Evolutionary conservation across 2,797 vertebrate species (phyloP).

Genomic region (Argentina silus): DNA sequence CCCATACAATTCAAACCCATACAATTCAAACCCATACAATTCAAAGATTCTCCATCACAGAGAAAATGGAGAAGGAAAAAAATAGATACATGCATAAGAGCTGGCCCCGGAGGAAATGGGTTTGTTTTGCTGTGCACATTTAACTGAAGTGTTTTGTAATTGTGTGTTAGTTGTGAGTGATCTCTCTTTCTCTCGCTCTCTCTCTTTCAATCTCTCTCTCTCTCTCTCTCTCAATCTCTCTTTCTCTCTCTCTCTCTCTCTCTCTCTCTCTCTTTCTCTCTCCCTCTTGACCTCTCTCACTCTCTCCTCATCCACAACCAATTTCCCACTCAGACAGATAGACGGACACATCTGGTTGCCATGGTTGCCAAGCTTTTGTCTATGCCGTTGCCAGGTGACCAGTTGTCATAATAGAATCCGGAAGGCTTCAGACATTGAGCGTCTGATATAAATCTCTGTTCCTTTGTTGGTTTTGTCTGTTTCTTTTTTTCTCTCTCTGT

Average conservation of each 20-base stretch:
- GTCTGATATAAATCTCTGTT: slow-evolving; percentile 34
- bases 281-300: not conserved
- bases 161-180: not conserved
- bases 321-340: slow-evolving; percentile 33
- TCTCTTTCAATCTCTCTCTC: not conserved
- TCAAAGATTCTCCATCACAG: not conserved
- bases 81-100: not conserved
- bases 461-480: not conserved
- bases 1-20: not conserved
- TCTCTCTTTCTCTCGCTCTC: not conserved
- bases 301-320: slow-evolving; percentile 12
- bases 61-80: not conserved
- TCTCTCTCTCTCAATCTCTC: not conserved
- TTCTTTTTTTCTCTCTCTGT: slow-evolving; percentile 2
- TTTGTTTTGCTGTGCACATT: slow-evolving; percentile 5
- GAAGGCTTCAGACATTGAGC: slow-evolving; percentile 28
- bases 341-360: slow-evolving; percentile 47
- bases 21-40: not conserved
- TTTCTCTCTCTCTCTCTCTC: not conserved
- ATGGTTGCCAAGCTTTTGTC: slow-evolving; percentile 46
- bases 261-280: slow-evolving; percentile 10
- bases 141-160: slow-evolving; percentile 9
- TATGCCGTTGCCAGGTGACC: slow-evolving; percentile 50
- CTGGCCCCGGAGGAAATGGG: not conserved
- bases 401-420: slow-evolving; percentile 43